Evolutionary conservation across 2,888 invertebrate genomes (phyloP).

Genomic region (Agriotes lineatus): DNA sequence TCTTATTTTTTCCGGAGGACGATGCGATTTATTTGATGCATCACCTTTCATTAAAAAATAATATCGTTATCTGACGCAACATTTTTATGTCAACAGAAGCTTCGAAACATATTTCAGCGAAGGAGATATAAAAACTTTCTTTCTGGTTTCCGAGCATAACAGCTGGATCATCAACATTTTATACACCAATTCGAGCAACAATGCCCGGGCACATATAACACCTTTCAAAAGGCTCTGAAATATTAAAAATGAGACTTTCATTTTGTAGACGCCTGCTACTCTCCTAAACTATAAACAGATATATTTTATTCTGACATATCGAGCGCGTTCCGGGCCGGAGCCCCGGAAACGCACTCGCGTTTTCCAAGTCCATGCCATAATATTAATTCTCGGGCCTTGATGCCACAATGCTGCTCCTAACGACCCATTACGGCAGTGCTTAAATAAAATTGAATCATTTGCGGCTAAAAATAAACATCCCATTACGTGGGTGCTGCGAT

Average conservation of each 20-base stretch:
- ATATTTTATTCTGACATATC: constrained; percentile 37
- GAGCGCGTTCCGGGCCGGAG: constrained; percentile 13
- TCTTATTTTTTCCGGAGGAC: no score
- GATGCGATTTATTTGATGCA: constrained; percentile 28
- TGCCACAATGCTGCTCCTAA: constrained; percentile 21
- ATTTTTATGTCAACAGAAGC: constrained; percentile 37
- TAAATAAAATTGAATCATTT: constrained; percentile 30
- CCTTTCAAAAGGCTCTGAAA: constrained; percentile 40
- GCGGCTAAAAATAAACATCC: constrained; percentile 28
- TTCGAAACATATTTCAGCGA: constrained; percentile 33
- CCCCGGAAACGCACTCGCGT: neutral
- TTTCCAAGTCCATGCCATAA: constrained; percentile 11
- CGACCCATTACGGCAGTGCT: constrained; percentile 17
- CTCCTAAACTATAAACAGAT: constrained; percentile 36
- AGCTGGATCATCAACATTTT: constrained; percentile 43
- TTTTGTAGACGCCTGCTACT: constrained; percentile 38
- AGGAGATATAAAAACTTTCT: constrained; percentile 39
- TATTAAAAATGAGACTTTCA: constrained; percentile 40
- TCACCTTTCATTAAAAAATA: constrained; percentile 31
- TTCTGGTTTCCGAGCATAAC: constrained; percentile 33
- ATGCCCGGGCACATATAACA: constrained; percentile 39
- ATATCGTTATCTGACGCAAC: constrained; percentile 34
- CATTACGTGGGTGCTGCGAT: constrained; percentile 1
- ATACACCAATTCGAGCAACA: constrained; percentile 40
- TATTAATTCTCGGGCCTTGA: constrained; percentile 16